Conservation (phyloP, 2,888 invertebrate species). For the Apamea crenata region DNA sequence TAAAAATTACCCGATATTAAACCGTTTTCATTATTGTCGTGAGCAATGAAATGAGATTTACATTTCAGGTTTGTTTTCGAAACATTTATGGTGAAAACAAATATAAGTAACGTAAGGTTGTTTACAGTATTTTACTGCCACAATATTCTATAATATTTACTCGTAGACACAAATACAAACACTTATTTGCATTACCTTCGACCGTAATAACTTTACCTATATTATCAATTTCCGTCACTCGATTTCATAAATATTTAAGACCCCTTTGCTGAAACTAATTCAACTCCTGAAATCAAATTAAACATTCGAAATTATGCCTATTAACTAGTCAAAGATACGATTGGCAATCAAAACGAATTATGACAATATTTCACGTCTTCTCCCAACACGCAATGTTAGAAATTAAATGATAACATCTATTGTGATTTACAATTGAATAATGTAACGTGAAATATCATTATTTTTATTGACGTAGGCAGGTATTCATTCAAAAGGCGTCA, state of each 20-base stretch:
- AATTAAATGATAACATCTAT: conserved; percentile 48
- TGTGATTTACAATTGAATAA: conserved; percentile 28
- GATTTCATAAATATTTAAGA: conserved; percentile 1
- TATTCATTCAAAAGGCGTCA: conserved; percentile 1
- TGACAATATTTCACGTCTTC: conserved; percentile 60
- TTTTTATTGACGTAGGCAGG: conserved; percentile 11
- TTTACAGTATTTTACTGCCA: conserved; percentile 24
- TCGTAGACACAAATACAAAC: not conserved
- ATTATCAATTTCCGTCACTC: not conserved
- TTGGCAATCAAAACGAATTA: conserved; percentile 58
- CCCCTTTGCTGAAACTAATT: conserved; percentile 25
- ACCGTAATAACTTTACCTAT: not conserved
- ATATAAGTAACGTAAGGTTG: conserved; percentile 23
- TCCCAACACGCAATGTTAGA: conserved; percentile 60
- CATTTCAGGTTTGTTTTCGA: conserved; percentile 42
- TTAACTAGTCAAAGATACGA: conserved; percentile 51
- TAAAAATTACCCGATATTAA: conserved; percentile 66
- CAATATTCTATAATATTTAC: conserved; percentile 10
- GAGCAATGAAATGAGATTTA: conserved; percentile 54
- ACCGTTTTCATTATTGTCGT: conserved; percentile 61
- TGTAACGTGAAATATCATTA: conserved; percentile 18
- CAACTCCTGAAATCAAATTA: conserved; percentile 34
- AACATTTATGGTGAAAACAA: conserved; percentile 43
- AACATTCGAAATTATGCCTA: conserved; percentile 27
- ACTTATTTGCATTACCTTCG: conserved; percentile 4